A percentile compares a stretch with the other conserved stretches of the same genome.
These are phyloP conservation scores for Prinia subflava DNA, from an alignment of 2,113 vertebrate species.

Conservation along the genomic window DNA sequence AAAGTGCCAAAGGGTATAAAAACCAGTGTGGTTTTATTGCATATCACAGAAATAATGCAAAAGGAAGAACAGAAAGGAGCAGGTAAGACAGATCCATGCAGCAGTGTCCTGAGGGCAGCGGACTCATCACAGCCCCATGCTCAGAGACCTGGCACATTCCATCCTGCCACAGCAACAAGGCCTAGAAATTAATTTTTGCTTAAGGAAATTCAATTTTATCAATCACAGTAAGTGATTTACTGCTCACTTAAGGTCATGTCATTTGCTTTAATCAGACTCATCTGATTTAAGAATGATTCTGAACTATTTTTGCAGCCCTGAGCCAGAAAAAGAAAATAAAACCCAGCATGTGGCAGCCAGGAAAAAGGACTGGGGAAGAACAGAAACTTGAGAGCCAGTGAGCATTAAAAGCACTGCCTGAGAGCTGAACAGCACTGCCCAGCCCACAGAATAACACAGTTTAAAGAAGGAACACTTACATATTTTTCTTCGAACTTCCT, in stretches of 20 bases:
- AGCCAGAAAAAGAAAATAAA: background rate
- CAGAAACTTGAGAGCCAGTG: background rate
- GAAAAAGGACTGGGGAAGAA: background rate
- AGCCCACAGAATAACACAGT: background rate
- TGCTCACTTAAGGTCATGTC: background rate
- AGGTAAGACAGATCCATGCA: background rate
- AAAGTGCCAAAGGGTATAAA: background rate
- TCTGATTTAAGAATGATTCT: background rate
- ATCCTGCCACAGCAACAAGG: background rate
- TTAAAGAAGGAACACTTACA: conserved; percentile 66
- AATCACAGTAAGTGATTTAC: background rate
- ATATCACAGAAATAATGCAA: background rate
- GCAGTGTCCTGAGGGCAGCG: background rate
- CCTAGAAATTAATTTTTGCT: background rate
- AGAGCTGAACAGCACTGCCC: background rate
- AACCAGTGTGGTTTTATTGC: background rate
- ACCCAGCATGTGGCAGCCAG: background rate
- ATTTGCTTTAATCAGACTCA: background rate
- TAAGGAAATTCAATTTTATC: background rate
- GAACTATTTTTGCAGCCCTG: background rate
- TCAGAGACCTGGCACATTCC: background rate
- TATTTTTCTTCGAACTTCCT: conserved; percentile 90
- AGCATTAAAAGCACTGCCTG: background rate
- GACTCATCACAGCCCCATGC: background rate
- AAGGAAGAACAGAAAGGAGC: background rate